Percentiles rank a stretch among this genome's conserved stretches.
Evolutionary conservation across 2,113 vertebrate species (phyloP).

Genomic region (Calonectris borealis): DNA sequence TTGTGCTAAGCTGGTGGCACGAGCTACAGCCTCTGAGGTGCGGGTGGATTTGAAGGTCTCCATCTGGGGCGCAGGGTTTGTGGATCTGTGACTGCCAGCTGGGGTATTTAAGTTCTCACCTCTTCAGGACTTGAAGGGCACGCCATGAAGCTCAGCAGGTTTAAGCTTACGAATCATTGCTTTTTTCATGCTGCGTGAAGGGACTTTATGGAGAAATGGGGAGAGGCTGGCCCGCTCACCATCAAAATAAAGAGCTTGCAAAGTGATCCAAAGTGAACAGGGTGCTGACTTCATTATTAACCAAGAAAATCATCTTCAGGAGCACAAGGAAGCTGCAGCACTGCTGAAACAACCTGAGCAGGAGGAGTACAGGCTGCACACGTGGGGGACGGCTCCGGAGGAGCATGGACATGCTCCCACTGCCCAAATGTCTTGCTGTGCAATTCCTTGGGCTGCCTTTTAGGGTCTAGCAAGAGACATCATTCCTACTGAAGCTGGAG

Average conservation of each 20-base stretch:
- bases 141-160: not conserved
- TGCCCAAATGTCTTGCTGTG: not conserved
- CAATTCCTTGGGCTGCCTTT: not conserved
- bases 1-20: not conserved
- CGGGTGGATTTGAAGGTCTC: not conserved
- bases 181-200: not conserved
- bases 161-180: not conserved
- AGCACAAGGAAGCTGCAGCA: not conserved
- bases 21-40: not conserved
- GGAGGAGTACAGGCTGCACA: not conserved
- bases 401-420: not conserved
- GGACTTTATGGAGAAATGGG: not conserved
- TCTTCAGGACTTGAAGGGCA: not conserved
- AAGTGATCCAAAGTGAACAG: not conserved
- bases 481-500: not conserved
- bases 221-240: not conserved
- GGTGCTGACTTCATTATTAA: not conserved
- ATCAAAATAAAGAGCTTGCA: not conserved
- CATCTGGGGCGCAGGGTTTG: not conserved
- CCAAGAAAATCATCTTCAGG: not conserved
- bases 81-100: not conserved
- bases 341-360: not conserved
- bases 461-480: not conserved
- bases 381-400: rapidly evolving
- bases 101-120: not conserved